Conservation (phyloP, 2,888 invertebrate species). For the Mythimna vitellina region DNA sequence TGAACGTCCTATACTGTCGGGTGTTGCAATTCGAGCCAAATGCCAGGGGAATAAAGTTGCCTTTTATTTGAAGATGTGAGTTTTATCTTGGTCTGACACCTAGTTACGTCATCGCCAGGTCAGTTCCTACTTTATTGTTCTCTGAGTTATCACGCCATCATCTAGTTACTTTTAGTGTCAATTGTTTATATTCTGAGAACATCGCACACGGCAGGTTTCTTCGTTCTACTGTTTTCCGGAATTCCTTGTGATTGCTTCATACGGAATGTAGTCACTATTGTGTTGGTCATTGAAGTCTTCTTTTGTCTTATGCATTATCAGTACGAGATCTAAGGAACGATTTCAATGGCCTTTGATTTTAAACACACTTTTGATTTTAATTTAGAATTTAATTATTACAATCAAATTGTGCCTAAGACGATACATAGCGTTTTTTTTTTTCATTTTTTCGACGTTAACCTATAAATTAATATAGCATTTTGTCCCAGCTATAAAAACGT, state of each 20-base stretch:
- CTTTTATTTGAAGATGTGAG: slow-evolving; percentile 15
- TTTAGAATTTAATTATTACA: neutral
- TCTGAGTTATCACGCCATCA: slow-evolving; percentile 43
- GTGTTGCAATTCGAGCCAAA: slow-evolving; percentile 19
- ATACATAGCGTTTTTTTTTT: neutral
- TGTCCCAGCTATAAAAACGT: slow-evolving; percentile 12
- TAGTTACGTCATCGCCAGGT: slow-evolving; percentile 50
- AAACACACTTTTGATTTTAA: neutral
- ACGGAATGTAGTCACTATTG: neutral
- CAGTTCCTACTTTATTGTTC: slow-evolving; percentile 56
- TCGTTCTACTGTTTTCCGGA: slow-evolving; percentile 10
- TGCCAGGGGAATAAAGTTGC: slow-evolving; percentile 15
- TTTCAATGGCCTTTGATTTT: neutral
- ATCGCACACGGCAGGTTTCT: slow-evolving; percentile 6
- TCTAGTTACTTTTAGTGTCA: slow-evolving; percentile 33
- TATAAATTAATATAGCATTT: slow-evolving; percentile 22
- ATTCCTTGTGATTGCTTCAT: slow-evolving; percentile 3
- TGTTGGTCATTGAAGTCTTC: neutral
- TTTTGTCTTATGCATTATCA: neutral
- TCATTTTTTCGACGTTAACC: neutral
- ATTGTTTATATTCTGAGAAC: slow-evolving; percentile 42
- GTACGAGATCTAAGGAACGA: neutral
- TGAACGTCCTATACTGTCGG: slow-evolving; percentile 9
- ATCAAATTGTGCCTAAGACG: neutral
- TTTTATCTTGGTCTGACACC: slow-evolving; percentile 27